Base-by-base conservation (phyloP, 2,888 invertebrate genomes). In the Chelonus formosanus region DNA sequence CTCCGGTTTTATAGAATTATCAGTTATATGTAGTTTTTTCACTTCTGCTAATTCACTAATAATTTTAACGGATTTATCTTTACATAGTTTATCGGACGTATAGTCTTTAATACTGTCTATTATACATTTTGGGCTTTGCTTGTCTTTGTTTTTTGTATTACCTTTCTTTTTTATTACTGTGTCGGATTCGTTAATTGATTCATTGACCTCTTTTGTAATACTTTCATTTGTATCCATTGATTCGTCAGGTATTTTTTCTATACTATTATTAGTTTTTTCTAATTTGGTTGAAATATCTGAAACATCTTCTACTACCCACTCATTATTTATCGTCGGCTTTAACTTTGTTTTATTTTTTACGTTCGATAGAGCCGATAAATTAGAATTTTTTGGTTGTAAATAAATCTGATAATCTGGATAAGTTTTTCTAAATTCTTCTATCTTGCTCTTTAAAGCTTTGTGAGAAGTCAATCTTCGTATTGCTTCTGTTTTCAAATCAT, bases 341-440 rank as follows among this genome's bases (percentile, higher is more conserved):
- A 20, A 20, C 20, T 20, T 20, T 20, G 20, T 20, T 20, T 20
- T 20, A 20, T 70, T 59, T 47, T 52, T 67, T 69, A 5, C 67
- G 59, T 54, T 73, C 65, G 32, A 64, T 67, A 3, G 3, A 5
- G 3, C 4, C 6, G 40, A 40, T 40, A 6, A 40, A 40, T 5
- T 40, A 5, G 40, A 40, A 50, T 69, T 72, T 3, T 73, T 73
- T 6, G 74, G 73, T 35, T 72, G 68, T 34, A 79, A 44, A 58
- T 72, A 73, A 57, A 75, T 62, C 45, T 70, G 68, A 54, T 73
- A 82, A 45, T 78, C 61, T 0, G 83, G 80, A 73, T 76, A 83
- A 20, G 78, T 82, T 10, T 73, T 69, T 63, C 71, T 77, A 6
- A 84, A 78, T 61, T 77, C 67, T 0, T n/a, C 6, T 57, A 84